Base-by-base conservation (phyloP, 2,888 invertebrate species). In the Melanargia galathea region DNA sequence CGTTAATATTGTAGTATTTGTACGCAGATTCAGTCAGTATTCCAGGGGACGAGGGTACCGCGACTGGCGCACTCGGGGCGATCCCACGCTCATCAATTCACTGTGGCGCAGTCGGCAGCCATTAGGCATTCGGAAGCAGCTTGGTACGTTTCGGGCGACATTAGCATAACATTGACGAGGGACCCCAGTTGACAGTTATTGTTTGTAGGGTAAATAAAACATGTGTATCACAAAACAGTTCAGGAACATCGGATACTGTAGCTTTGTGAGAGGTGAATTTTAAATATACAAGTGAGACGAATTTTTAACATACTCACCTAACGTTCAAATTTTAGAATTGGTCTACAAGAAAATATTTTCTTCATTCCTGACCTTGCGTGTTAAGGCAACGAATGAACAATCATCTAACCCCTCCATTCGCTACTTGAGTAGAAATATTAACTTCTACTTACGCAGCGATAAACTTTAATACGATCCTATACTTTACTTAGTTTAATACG, bases 71-170 rank as follows among this genome's bases (percentile, higher is more conserved):
- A 92, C 92, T 62, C 92, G 94, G 65, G 94, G 94, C 57, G 95
- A 95, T 84, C 95, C 95, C 65, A 94, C 94, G 66, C 93, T 94
- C 70, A 94, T 94, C 87, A 94, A 94, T 86, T 94, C 94, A 71
- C 92, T 95, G 73, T 95, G 94, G 95, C 93, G 94, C 82, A 94
- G 94, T 84, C 94, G 94, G 82, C 95, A 95, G 86, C 95, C 95
- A 48, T 92, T 95, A 74, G 95, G 95, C 77, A 94, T 94, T 75
- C 87, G 93, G 71, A 93, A 93, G 76, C 93, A 93, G 82, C 87
- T 94, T 73, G 93, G 93, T 94, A 81, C 88, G 59, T 49, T 45
- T 38, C 52, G 7, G 33, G 45, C 49, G 8, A 30, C 49, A 46
- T 57, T 58, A 30, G 30, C 18, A 16, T 7, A 20, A 58, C 33